Evolutionary conservation across 2,797 vertebrate genomes (phyloP), one percentile per base, ranked within the genome.

Genomic region (Ispidina picta): DNA sequence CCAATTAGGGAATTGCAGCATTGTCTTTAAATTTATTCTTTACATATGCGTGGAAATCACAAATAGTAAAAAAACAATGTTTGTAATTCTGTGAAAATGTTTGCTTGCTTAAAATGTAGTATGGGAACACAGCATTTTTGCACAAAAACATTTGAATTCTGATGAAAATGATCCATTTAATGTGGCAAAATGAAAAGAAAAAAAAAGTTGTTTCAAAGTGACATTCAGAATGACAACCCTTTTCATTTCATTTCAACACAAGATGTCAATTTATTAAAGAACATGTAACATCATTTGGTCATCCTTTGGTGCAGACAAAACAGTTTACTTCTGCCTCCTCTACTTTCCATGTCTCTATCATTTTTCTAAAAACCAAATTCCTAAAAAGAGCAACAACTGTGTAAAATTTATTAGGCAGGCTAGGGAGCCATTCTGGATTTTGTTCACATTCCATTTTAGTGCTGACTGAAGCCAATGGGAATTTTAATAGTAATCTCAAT

Each of bases 271-370:
- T 90, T 83, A 66, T 66, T 93, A 86, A 76, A 83, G 43, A 49
- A 88, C 44, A 20, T 41, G 37, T 71, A 84, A 91, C 15, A 76
- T 19, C 80, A 84, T 91, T 89, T 33, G 33, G 33, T 33, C 33
- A 33, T 33, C 75, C 46, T 93, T 82, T 22, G 5, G 59, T 60
- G 70, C 70, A 95, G 87, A 81, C 87, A 90, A 92, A 94, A 94
- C 72, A 91, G 10, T 56, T 85, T 31, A 74, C 64, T 69, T 86
- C 70, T 75, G 66, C 16, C 43, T 93, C 56, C 54, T 90, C 31
- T 26, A 58, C 58, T 91, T 89, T 31, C 21, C 17, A 1, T 68
- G 68, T 74, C 78, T 82, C 69, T 62, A 43, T 63, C 5, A 71
- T 91, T 92, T 88, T 75, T 86, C 81, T 90, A 71, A 94, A 91